Base-by-base conservation (phyloP, 1,140 invertebrate genomes). In the Charaxes varanes region DNA sequence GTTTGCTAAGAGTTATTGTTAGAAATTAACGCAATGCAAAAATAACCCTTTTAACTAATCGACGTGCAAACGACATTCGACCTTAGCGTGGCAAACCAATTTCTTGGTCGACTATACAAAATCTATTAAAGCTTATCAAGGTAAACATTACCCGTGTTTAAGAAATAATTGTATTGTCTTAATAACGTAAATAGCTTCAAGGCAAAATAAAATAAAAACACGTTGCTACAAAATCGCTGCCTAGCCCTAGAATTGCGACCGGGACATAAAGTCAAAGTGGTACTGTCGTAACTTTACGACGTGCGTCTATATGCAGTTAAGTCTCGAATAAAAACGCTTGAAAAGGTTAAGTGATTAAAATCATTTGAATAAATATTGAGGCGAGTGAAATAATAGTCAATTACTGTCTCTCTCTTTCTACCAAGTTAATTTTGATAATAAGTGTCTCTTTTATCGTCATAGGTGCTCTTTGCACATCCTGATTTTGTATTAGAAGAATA, bases 321-420 rank as follows among this genome's bases (percentile, higher is more conserved):
- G 19, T 40, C 13, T 11, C 35, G 40, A 41, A 49, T 49, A 49
- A 42, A 49, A 49, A 38, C 28, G 43, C 28, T 13, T 13, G 26
- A 33, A 49, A 49, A 49, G 46, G 40, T 49, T 49, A 49, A 42
- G 46, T 49, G 46, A 49, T 49, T 49, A 43, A 49, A 43, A 42
- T 43, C 41, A 36, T 41, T 35, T 37, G 40, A 33, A 48, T 49
- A 41, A 43, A 49, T 36, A 41, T 49, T 49, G 40, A 16, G 34
- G 33, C 34, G 37, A 24, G 17, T 43, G 24, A 41, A 49, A 49
- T 49, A 49, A 49, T 49, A 49, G 35, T 40, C 46, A 49, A 43
- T 49, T 49, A 49, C 40, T 43, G 46, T 34, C 27, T 22, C 28
- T 32, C 34, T 49, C 27, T n/a, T n/a, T 30, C 30, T 15, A 43